These are phyloP conservation scores for Drosophila mulleri DNA, from an alignment of 2,888 invertebrate species.

Conservation along the genomic window DNA sequence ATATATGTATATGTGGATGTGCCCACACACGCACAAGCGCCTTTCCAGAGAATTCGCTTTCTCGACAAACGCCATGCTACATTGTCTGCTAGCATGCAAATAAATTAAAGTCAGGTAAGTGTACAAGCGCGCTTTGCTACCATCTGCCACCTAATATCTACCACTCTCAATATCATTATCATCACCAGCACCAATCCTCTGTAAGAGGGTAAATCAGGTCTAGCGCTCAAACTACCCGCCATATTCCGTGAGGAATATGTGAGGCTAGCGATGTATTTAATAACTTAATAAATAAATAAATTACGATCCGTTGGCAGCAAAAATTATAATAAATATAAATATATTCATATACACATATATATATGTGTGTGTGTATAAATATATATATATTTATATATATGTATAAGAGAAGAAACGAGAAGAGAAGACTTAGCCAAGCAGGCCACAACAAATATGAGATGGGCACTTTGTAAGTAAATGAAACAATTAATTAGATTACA, in stretches of 20 bases:
- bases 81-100: constrained; percentile 61
- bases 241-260: constrained; percentile 8
- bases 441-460: constrained; percentile 42
- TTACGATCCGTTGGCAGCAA: constrained; percentile 24
- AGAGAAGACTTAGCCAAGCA: background rate
- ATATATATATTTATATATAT: too few relatives aligned
- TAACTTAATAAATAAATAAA: constrained; percentile 64
- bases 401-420: too few relatives aligned
- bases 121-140: constrained; percentile 36
- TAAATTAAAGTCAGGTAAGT: constrained; percentile 57
- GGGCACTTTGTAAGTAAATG: constrained; percentile 67
- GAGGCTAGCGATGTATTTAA: constrained; percentile 44
- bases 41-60: constrained; percentile 24
- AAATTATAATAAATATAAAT: too few relatives aligned
- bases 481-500: constrained; percentile 77
- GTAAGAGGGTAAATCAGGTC: constrained; percentile 6
- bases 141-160: background rate
- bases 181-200: background rate
- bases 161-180: background rate
- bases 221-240: constrained; percentile 7
- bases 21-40: background rate
- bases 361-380: too few relatives aligned
- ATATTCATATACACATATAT: too few relatives aligned
- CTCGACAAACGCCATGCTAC: constrained; percentile 31
- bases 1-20: background rate